phyloP scores from a whole-genome alignment of 2,113 vertebrate species.

The Ciconia stormi region DNA sequence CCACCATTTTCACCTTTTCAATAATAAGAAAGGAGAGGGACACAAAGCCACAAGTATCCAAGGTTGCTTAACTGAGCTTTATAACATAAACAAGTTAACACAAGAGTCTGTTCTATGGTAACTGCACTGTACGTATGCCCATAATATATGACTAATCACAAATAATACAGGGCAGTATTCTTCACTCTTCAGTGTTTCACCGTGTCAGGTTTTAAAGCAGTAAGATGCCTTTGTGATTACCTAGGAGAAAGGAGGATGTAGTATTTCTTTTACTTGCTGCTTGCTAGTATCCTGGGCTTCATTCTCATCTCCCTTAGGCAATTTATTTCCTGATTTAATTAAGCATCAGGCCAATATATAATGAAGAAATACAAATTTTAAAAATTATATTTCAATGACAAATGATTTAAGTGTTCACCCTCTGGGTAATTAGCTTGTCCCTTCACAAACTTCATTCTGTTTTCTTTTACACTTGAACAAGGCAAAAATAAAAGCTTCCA shows the following conservation, averaged over 20 bases:
- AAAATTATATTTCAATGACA: neutral
- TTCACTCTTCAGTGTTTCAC: neutral
- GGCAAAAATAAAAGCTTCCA: neutral
- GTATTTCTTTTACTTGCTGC: neutral
- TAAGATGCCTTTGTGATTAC: neutral
- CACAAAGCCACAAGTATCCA: neutral
- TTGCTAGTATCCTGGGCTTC: neutral
- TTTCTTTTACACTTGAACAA: neutral
- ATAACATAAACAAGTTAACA: neutral
- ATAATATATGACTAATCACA: neutral
- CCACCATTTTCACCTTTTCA: neutral
- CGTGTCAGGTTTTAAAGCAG: neutral
- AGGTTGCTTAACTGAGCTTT: neutral
- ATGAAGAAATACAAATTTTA: neutral
- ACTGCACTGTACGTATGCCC: neutral
- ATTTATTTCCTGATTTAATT: neutral
- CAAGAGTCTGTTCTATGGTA: neutral
- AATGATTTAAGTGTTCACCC: neutral
- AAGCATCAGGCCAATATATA: neutral
- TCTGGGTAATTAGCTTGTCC: neutral
- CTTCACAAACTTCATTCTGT: neutral
- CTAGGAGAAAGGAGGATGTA: neutral
- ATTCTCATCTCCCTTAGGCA: neutral
- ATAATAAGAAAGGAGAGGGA: neutral
- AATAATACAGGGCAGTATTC: neutral